These are phyloP conservation scores for Tholera decimalis DNA, from an alignment of 2,888 invertebrate genomes.

Conservation along the genomic window DNA sequence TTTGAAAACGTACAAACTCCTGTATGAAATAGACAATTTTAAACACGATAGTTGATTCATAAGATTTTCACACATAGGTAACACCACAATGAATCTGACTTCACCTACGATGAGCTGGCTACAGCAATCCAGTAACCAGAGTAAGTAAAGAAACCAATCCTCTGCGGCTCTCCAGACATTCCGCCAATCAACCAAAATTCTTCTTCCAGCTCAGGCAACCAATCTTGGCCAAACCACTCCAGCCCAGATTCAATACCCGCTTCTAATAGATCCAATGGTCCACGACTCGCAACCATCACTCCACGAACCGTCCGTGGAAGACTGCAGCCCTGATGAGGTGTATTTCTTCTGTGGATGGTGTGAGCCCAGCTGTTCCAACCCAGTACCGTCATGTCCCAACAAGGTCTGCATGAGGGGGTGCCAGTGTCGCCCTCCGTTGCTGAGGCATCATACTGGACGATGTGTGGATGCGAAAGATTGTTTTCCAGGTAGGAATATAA, in stretches of 20 bases:
- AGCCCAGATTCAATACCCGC: slow-evolving; percentile 5
- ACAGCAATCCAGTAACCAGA: background rate
- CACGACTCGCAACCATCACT: slow-evolving; percentile 33
- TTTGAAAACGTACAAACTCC: too few relatives aligned
- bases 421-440: slow-evolving; percentile 79
- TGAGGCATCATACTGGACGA: slow-evolving; percentile 79
- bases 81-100: background rate
- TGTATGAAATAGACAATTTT: too few relatives aligned
- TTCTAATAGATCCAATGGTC: slow-evolving; percentile 10
- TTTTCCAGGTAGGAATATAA: slow-evolving; percentile 69
- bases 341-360: slow-evolving; percentile 84
- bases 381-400: slow-evolving; percentile 72
- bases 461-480: slow-evolving; percentile 78
- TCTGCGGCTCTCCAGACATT: background rate
- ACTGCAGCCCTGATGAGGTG: slow-evolving; percentile 81
- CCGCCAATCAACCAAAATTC: background rate
- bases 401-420: slow-evolving; percentile 80
- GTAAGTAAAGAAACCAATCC: background rate
- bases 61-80: background rate
- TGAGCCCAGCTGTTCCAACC: slow-evolving; percentile 81
- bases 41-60: background rate
- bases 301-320: slow-evolving; percentile 72
- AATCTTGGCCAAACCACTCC: background rate
- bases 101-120: background rate
- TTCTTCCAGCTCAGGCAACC: slow-evolving; percentile 12